These are phyloP conservation scores for Ectobius pallidus DNA, from an alignment of 2,888 invertebrate genomes.

Conservation along the genomic window DNA sequence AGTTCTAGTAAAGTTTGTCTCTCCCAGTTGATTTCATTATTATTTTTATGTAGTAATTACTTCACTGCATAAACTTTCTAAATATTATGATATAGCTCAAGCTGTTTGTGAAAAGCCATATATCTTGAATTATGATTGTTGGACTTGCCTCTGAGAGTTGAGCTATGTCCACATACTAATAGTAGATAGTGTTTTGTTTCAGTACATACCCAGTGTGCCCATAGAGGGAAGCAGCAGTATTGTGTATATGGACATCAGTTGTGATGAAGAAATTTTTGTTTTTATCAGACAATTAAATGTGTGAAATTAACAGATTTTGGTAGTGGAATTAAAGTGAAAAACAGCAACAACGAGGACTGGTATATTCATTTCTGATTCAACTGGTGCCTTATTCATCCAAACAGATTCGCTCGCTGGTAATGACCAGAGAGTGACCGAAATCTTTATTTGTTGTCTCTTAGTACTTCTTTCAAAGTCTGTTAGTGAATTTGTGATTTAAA, in stretches of 20 bases:
- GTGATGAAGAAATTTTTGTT: constrained; percentile 22
- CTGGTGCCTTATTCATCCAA: constrained; percentile 43
- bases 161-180: background rate
- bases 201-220: constrained; percentile 26
- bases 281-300: constrained; percentile 26
- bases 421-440: background rate
- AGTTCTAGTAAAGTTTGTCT: no score
- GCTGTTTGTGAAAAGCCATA: no score
- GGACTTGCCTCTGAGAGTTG: no score
- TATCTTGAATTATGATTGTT: no score
- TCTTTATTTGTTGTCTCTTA: constrained; percentile 20
- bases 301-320: constrained; percentile 9
- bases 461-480: constrained; percentile 26
- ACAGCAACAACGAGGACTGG: constrained; percentile 33
- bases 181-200: constrained; percentile 13
- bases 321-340: constrained; percentile 27
- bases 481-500: constrained; percentile 29
- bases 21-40: no score
- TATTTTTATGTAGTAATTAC: no score
- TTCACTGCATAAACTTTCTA: no score
- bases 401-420: constrained; percentile 16
- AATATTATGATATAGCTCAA: no score
- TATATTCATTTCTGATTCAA: constrained; percentile 42
- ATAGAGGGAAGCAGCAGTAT: constrained; percentile 34
- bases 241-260: constrained; percentile 25